phyloP scores from a whole-genome alignment of 2,797 vertebrate genomes.

The Myotis vivesi region DNA sequence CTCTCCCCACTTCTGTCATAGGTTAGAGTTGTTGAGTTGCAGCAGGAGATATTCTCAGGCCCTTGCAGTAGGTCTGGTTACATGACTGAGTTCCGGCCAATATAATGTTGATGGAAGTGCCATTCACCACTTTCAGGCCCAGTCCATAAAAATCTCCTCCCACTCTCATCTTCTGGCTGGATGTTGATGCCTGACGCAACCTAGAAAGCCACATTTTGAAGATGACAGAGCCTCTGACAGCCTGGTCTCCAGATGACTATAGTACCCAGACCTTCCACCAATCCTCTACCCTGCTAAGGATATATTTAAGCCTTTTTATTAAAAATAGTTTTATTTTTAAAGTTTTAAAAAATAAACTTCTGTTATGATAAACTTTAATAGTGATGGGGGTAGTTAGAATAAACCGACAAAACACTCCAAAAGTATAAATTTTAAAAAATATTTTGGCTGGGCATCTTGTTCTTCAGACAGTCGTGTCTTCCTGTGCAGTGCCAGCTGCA shows the following conservation, averaged over 20 bases:
- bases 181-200: background rate
- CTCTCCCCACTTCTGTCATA: background rate
- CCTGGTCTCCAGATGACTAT: background rate
- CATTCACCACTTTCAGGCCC: background rate
- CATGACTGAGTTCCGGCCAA: background rate
- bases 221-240: background rate
- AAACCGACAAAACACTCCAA: constrained; percentile 14
- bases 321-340: background rate
- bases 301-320: background rate
- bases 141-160: background rate
- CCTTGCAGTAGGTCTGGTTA: background rate
- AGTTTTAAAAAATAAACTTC: background rate
- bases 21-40: background rate
- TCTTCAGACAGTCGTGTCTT: too few species aligned
- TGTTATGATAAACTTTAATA: background rate
- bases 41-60: background rate
- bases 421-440: background rate
- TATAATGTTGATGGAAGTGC: background rate
- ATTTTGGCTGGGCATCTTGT: background rate
- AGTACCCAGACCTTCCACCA: background rate
- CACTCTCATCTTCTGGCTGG: background rate
- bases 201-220: background rate
- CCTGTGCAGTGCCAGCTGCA: too few species aligned
- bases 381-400: background rate
- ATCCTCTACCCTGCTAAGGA: background rate